Base-by-base conservation (phyloP, 1,140 invertebrate genomes). In the Ephestia elutella region DNA sequence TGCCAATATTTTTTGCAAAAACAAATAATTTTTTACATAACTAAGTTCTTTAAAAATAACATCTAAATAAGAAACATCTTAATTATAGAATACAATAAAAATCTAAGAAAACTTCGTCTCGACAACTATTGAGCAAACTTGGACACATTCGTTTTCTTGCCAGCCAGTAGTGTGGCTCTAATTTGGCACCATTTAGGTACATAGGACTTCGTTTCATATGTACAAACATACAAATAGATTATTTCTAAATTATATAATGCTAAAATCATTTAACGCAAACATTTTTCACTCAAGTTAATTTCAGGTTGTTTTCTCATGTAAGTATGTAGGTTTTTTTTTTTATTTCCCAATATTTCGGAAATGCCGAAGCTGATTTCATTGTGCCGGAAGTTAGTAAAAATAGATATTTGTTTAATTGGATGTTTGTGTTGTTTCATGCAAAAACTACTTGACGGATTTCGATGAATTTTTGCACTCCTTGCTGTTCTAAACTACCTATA, bases 111-210 rank as follows among this genome's bases (percentile, higher is more conserved):
- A 44, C 32, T 44, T 15, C 15, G 38, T 44, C n/a, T 10, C 1
- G 2, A 15, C 15, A 44, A 64, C 57, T 58, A 71, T 80, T 80
- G 78, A 80, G 78, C 78, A 80, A 80, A 69, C 72, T 73, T 63
- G 30, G 70, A 71, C 68, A 71, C 13, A 60, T 66, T 61, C 67
- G 70, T 71, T 48, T 62, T 54, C 56, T 59, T n/a, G 57, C 57
- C 32, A 50, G 54, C 60, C 56, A 15, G n/a, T n/a, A n/a, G n/a
- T 44, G 3, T 10, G 38, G 38, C 38, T 17, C 0, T 55, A 78
- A 75, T 82, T 85, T 85, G 80, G 78, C 82, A 78, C 79, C 79
- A 68, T 49, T 77, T 79, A 86, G 82, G 82, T 86, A 83, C 80
- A 78, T 77, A 55, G 78, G 79, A 83, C 78, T 79, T 77, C 65